Evolutionary conservation across 1,140 invertebrate genomes (phyloP).

Genomic region (Pachyrhynchus sulphureomaculatus): DNA sequence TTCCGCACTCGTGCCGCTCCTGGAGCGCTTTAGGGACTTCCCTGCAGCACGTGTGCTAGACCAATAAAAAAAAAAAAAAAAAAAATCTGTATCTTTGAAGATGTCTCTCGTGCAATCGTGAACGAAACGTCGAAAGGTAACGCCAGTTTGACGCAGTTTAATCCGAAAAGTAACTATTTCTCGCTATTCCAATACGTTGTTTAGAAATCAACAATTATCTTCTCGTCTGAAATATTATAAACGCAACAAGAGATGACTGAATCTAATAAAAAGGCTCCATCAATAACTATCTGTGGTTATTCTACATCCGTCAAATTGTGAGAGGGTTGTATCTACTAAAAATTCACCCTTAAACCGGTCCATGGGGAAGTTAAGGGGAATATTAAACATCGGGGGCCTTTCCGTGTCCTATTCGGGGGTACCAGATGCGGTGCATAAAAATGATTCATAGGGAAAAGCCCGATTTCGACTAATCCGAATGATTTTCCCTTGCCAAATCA

Average conservation of each 20-base stretch:
- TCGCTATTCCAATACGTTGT: too few relatives aligned
- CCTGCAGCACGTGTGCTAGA: too few relatives aligned
- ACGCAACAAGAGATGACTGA: neutral
- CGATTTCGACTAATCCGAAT: conserved; percentile 24
- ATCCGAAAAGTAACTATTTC: too few relatives aligned
- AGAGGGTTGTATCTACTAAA: conserved; percentile 22
- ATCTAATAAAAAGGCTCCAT: conserved; percentile 5
- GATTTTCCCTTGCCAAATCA: conserved; percentile 17
- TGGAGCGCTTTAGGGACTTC: too few relatives aligned
- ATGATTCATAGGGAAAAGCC: conserved; percentile 28
- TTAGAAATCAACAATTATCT: too few relatives aligned
- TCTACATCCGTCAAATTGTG: neutral
- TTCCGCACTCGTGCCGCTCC: too few relatives aligned
- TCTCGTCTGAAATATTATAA: too few relatives aligned
- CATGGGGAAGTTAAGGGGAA: conserved; percentile 30
- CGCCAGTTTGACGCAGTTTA: too few relatives aligned
- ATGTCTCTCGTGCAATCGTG: too few relatives aligned
- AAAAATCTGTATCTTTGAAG: too few relatives aligned
- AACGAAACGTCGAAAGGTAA: too few relatives aligned
- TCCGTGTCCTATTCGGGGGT: conserved; percentile 11
- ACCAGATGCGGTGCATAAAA: conserved; percentile 33
- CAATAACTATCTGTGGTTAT: conserved; percentile 15
- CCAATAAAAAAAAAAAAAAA: too few relatives aligned
- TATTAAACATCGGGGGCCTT: conserved; percentile 22
- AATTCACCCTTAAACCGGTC: conserved; percentile 30